phyloP scores from a whole-genome alignment of 2,888 invertebrate species.

The Stenodera caucasica region DNA sequence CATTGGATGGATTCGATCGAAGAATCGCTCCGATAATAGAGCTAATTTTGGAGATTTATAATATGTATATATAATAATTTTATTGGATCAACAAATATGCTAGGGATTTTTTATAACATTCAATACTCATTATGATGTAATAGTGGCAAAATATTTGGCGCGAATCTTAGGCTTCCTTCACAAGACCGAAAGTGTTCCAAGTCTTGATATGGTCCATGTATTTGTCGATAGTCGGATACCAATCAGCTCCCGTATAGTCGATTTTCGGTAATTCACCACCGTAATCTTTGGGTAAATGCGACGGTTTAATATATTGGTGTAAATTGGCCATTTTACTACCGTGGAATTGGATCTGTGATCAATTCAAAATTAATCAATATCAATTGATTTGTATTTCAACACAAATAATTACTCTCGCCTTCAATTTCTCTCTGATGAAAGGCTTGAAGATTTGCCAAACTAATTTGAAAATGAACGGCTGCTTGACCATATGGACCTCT shows the following conservation, averaged over 20 bases:
- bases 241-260: conserved; percentile 75
- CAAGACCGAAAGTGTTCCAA: conserved; percentile 70
- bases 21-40: not conserved
- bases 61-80: too few relatives aligned
- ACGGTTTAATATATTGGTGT: conserved; percentile 70
- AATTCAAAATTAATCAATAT: not conserved
- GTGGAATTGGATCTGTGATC: conserved; percentile 76
- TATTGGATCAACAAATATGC: not conserved
- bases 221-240: conserved; percentile 71
- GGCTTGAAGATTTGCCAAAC: conserved; percentile 87
- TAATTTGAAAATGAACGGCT: conserved; percentile 81
- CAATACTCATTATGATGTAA: not conserved
- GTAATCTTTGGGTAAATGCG: conserved; percentile 74
- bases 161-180: conserved; percentile 53
- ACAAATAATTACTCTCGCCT: conserved; percentile 64
- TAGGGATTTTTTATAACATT: not conserved
- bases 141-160: not conserved
- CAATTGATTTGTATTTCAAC: conserved; percentile 6
- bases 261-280: conserved; percentile 74
- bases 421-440: conserved; percentile 76
- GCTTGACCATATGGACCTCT: conserved; percentile 84
- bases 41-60: too few relatives aligned
- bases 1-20: conserved; percentile 11
- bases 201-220: conserved; percentile 67
- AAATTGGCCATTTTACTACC: conserved; percentile 76